Evolutionary conservation across 2,113 vertebrate genomes (phyloP), one percentile per base, ranked within the genome.

Genomic region (Apteryx mantelli): DNA sequence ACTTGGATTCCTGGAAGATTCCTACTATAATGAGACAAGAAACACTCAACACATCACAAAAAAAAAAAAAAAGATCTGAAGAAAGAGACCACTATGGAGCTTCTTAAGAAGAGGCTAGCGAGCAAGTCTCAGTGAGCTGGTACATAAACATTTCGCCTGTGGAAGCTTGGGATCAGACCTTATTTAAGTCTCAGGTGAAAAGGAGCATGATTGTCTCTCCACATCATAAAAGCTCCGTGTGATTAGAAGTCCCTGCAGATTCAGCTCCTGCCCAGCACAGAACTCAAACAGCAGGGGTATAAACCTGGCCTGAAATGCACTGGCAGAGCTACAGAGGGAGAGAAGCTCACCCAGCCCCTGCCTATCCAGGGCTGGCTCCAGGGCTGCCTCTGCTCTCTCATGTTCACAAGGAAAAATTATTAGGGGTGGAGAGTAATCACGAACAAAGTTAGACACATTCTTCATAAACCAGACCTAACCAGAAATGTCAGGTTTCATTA

Each of bases 271-370:
- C 79, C 26, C 85, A 61, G 82, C 85, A n/a, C 42, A 81, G 76
- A 93, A 69, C 89, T 97, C 96, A 97, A 91, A 86, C 95, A 95
- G 96, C 94, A 75, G 93, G 91, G 83, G 76, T 9, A 3, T 42
- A 81, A 93, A 75, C 82, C 0, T 0, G 44, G 80, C 52, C 2
- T 81, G 93, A 96, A 95, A 44, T 28, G 52, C 34, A 8, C 46
- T 64, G 79, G 78, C 84, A 89, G 24, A 70, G 83, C 55, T 91
- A 53, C 42, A 61, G 32, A 5, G 12, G 28, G 19, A 71, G 56
- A 78, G 52, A 17, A 82, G 36, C 2, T 0, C 25, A 21, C n/a
- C 30, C 20, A 55, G 55, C 25, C 19, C 16, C 46, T 64, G 32
- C 28, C 52, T 55, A 80, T 36, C 42, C 70, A 50, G 63, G 19